phyloP scores from a whole-genome alignment of 2,113 vertebrate species.

The Pelodiscus sinensis region DNA sequence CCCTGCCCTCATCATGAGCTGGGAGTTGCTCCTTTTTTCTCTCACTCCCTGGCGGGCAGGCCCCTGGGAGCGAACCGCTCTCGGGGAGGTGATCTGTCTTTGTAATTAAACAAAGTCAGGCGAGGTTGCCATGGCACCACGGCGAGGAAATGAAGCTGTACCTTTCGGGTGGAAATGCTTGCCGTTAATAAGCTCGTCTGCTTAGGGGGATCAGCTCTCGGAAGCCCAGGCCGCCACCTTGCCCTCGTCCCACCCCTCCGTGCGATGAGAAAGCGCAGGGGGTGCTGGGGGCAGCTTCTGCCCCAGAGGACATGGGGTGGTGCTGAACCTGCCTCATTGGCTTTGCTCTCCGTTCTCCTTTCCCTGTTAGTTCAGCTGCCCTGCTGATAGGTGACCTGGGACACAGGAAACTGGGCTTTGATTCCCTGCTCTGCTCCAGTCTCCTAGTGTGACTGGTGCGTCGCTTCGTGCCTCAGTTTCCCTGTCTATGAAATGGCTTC shows the following conservation, averaged over 20 bases:
- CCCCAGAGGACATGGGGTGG: neutral
- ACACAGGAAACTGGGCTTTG: neutral
- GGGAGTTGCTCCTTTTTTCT: neutral
- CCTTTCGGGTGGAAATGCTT: neutral
- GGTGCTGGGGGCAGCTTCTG: neutral
- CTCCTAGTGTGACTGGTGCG: neutral
- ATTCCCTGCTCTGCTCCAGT: neutral
- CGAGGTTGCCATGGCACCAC: slow-evolving; percentile 66
- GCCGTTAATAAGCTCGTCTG: neutral
- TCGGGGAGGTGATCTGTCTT: slow-evolving; percentile 4
- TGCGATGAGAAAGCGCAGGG: neutral
- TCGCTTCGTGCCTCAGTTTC: neutral
- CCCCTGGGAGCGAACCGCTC: neutral
- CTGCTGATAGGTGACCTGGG: neutral
- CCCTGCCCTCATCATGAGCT: neutral
- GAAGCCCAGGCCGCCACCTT: neutral
- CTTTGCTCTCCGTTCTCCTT: neutral
- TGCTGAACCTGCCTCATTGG: neutral
- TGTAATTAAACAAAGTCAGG: slow-evolving; percentile 53
- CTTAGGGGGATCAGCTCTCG: neutral
- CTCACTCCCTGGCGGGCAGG: neutral
- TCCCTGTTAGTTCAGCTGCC: neutral
- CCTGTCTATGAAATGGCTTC: neutral
- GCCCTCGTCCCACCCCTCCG: no score
- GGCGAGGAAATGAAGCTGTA: neutral